Evolutionary conservation across 2,888 invertebrate species (phyloP).

Genomic region (Poecilus cupreus): DNA sequence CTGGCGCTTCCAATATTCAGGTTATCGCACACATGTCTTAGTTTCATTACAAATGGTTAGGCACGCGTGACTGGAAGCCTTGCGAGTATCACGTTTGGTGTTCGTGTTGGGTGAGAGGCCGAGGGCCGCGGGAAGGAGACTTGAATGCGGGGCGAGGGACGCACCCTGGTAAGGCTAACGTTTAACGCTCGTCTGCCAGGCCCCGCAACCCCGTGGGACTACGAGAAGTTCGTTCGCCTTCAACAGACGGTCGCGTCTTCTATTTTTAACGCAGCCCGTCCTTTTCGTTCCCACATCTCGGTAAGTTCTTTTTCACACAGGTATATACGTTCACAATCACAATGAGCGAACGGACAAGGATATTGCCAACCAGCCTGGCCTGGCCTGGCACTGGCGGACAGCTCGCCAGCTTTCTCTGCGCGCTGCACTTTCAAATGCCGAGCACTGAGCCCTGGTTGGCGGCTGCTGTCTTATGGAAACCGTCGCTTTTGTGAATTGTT

Average conservation of each 20-base stretch:
- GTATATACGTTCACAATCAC: conserved; percentile 29
- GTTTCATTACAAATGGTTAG: conserved; percentile 45
- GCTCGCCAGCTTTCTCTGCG: conserved; percentile 53
- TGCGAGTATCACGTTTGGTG: conserved; percentile 52
- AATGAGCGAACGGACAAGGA: conserved; percentile 45
- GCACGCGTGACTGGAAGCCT: conserved; percentile 55
- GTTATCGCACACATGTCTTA: conserved; percentile 19
- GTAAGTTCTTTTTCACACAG: conserved; percentile 44
- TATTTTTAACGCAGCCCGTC: conserved; percentile 48
- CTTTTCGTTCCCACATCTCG: conserved; percentile 52
- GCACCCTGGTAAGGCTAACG: conserved; percentile 1
- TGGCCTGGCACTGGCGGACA: too few relatives aligned
- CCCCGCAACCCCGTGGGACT: neutral
- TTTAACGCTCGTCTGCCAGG: neutral
- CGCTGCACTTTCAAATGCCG: conserved; percentile 50
- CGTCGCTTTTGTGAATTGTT: neutral
- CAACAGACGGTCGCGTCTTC: conserved; percentile 36
- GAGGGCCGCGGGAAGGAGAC: conserved; percentile 14
- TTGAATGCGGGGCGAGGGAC: neutral
- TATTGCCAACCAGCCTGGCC: conserved; percentile 45
- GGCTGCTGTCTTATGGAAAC: conserved; percentile 34
- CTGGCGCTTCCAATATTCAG: conserved; percentile 15
- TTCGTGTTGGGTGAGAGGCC: conserved; percentile 51
- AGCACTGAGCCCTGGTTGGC: neutral
- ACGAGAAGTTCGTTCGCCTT: conserved; percentile 60